A percentile compares a stretch with the other conserved stretches of the same genome.
Conservation (phyloP, 2,113 vertebrate species). For the Semicossyphus pulcher region DNA sequence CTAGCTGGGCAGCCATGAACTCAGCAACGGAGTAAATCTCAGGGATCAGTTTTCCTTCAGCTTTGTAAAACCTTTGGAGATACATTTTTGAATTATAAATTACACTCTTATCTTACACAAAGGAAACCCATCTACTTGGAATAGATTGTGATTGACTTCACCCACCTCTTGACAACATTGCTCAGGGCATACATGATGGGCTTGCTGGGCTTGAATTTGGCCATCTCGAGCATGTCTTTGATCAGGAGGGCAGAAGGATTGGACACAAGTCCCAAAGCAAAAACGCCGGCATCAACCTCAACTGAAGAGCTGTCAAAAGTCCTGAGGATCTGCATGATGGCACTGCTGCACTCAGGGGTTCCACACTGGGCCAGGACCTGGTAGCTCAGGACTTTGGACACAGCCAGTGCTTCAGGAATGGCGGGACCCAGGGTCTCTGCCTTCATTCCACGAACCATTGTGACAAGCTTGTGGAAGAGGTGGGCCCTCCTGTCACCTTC, state of each 20-base stretch:
- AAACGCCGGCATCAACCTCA: conserved; percentile 86
- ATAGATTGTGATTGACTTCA: conserved; percentile 19
- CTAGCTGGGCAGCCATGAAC: conserved; percentile 86
- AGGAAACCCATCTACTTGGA: neutral
- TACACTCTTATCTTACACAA: neutral
- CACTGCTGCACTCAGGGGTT: conserved; percentile 89
- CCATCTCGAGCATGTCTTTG: conserved; percentile 88
- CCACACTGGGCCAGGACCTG: conserved; percentile 94
- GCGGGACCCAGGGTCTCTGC: conserved; percentile 76
- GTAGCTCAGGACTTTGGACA: conserved; percentile 85
- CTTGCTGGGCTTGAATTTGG: conserved; percentile 88
- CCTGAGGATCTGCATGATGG: conserved; percentile 88
- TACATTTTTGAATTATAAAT: too few species aligned
- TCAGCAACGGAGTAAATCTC: conserved; percentile 87
- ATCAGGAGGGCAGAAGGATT: conserved; percentile 86
- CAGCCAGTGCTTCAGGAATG: conserved; percentile 68
- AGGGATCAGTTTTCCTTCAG: conserved; percentile 75
- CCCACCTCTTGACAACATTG: conserved; percentile 89
- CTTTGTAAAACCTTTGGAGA: conserved; percentile 84
- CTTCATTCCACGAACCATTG: conserved; percentile 86
- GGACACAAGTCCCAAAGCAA: conserved; percentile 88
- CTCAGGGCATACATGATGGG: conserved; percentile 91
- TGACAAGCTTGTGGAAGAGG: conserved; percentile 88
- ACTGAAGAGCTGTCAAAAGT: conserved; percentile 75
- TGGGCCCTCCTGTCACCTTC: conserved; percentile 87